phyloP scores from a whole-genome alignment of 2,888 invertebrate genomes.

The Stramonita haemastoma region DNA sequence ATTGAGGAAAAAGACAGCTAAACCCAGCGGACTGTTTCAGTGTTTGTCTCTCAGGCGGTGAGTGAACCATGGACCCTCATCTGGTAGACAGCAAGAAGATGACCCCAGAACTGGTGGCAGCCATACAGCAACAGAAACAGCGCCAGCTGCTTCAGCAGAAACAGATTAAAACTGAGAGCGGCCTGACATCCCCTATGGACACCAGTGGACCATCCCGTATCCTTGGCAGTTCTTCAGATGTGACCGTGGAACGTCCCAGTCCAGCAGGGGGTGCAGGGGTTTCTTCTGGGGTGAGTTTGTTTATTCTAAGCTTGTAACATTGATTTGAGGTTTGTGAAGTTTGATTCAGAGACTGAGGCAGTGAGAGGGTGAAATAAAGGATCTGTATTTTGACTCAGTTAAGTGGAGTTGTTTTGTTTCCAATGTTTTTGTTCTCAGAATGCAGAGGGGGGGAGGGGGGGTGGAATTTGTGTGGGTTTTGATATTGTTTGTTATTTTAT shows the following conservation, averaged over 20 bases:
- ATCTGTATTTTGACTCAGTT: not conserved
- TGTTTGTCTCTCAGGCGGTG: no score
- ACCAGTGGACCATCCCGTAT: constrained; percentile 2
- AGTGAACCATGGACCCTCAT: not conserved
- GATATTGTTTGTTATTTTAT: not conserved
- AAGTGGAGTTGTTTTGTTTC: not conserved
- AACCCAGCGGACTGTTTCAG: no score
- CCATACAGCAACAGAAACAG: constrained; percentile 12
- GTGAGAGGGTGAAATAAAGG: not conserved
- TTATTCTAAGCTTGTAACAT: not conserved
- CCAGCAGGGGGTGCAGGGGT: not conserved
- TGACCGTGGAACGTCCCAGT: not conserved
- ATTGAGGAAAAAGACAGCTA: no score
- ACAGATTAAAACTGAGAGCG: not conserved
- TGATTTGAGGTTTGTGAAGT: no score
- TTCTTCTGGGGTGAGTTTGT: not conserved
- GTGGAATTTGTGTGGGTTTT: not conserved
- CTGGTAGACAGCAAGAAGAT: not conserved
- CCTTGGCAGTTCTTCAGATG: constrained; percentile 4
- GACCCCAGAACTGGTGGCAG: not conserved
- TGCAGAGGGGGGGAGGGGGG: no score
- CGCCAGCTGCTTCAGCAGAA: constrained; percentile 7
- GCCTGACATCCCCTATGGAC: constrained; percentile 15
- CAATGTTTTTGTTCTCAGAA: no score
- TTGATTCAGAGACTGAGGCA: not conserved